A percentile compares a stretch with the other conserved stretches of the same genome.
Evolutionary conservation across 1,140 invertebrate genomes (phyloP).

Genomic region (Belonocnema kinseyi): DNA sequence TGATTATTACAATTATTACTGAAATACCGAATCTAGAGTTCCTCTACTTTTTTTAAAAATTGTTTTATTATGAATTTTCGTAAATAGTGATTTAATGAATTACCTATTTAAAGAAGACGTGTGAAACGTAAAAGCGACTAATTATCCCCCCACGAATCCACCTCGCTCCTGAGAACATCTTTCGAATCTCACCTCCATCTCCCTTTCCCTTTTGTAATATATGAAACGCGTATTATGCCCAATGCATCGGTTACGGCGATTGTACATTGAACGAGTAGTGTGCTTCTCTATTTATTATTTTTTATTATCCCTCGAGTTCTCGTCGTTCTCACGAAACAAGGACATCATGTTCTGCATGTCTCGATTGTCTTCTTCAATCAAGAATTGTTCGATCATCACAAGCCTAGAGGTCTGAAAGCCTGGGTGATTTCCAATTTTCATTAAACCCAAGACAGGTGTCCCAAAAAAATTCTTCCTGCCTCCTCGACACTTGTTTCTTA

Average conservation of each 20-base stretch:
- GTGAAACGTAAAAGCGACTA: slow-evolving; percentile 58
- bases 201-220: slow-evolving; percentile 30
- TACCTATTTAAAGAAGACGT: slow-evolving; percentile 62
- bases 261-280: slow-evolving; percentile 49
- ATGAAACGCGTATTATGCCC: background rate
- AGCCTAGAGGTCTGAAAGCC: background rate
- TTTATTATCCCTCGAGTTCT: slow-evolving; percentile 37
- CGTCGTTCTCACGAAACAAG: slow-evolving; percentile 39
- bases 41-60: slow-evolving; percentile 44
- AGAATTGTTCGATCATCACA: slow-evolving; percentile 1
- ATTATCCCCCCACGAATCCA: slow-evolving; percentile 41
- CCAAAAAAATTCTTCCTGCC: background rate
- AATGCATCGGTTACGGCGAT: slow-evolving; percentile 47
- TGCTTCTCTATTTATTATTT: slow-evolving; percentile 47
- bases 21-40: slow-evolving; percentile 62
- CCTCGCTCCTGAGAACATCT: slow-evolving; percentile 29
- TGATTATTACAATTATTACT: slow-evolving; percentile 62
- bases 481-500: slow-evolving; percentile 15
- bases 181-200: slow-evolving; percentile 27
- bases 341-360: background rate
- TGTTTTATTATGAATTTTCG: slow-evolving; percentile 69
- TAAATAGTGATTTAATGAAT: slow-evolving; percentile 66
- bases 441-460: background rate
- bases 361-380: slow-evolving; percentile 14
- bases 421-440: background rate